Evolutionary conservation across 92 coral and sea anemone species (phyloP), one percentile per base, ranked within the genome.

Genomic region (Paramuricea clavata): DNA sequence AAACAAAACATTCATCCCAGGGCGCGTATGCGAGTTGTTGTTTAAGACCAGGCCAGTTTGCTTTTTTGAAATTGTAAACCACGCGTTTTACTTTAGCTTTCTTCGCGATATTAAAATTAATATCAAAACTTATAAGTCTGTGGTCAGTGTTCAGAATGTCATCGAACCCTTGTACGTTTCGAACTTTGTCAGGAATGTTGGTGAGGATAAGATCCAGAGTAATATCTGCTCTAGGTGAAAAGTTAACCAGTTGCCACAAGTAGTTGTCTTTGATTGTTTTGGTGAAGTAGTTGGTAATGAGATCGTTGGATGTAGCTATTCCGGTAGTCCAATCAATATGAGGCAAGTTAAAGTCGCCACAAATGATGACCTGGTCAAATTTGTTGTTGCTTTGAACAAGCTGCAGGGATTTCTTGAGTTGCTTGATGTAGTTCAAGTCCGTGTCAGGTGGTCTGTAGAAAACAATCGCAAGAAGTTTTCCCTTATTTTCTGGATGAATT

Each of bases 21-120:
- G 92, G 90, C 81, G 71, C 86, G 72, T 68, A 44, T 35, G 26
- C 2, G 19, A 92, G 88, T 33, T 67, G 23, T 32, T 87, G 78
- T 28, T 78, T 92, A 16, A 89, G 91, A 49, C 89, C 91, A 36
- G 33, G 22, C 94, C 90, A 92, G 49, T 89, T 83, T 13, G 94
- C 89, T 26, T 69, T 35, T 81, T 85, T 89, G 80, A 54, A 89
- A 79, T 92, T 89, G 82, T 81, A 92, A 61, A 86, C 85, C 31
- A 41, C 21, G 16, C 85, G 93, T 62, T 76, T 76, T 68, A 28
- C 57, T 61, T n/a, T 60, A 26, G 61, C 71, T 30, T 67, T 89
- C 72, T 65, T 89, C 52, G 28, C 33, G 34, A 65, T 65, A 19
- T 65, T 65, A 12, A 65, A 65, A 13, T 65, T 65, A 4, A 65